Percentiles rank a stretch among this genome's conserved stretches.
phyloP scores from a whole-genome alignment of 2,888 invertebrate species.

The Hymenopus coronatus region DNA sequence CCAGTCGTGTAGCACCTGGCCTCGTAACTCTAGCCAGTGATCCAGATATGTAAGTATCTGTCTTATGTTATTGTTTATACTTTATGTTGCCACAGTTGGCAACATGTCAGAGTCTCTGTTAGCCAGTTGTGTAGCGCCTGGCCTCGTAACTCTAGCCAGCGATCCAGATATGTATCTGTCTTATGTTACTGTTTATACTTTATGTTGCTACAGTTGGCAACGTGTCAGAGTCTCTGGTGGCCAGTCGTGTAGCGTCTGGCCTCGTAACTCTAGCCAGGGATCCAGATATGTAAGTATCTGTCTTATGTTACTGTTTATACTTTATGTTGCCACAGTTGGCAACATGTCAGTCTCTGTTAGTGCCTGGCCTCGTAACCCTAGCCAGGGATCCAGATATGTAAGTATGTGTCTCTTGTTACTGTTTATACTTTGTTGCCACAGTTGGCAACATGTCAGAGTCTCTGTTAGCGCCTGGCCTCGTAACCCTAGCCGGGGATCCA shows the following conservation, averaged over 20 bases:
- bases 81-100: slow-evolving; percentile 58
- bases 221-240: slow-evolving; percentile 55
- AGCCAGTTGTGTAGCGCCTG: slow-evolving; percentile 61
- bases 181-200: too few species aligned
- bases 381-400: slow-evolving; percentile 66
- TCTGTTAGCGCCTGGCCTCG: too few species aligned
- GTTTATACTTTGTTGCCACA: too few species aligned
- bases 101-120: slow-evolving; percentile 56
- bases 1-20: slow-evolving; percentile 62
- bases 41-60: slow-evolving; percentile 58
- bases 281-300: slow-evolving; percentile 58
- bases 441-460: too few species aligned
- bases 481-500: too few species aligned
- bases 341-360: too few species aligned
- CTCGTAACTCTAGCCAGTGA: slow-evolving; percentile 68
- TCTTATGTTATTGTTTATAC: too few species aligned
- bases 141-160: slow-evolving; percentile 65
- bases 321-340: too few species aligned
- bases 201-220: slow-evolving; percentile 56
- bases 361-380: slow-evolving; percentile 68
- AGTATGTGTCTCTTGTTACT: too few species aligned
- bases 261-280: slow-evolving; percentile 68
- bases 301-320: too few species aligned
- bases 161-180: slow-evolving; percentile 60
- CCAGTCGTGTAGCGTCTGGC: slow-evolving; percentile 62